Base-by-base conservation (phyloP, 2,888 invertebrate species). In the Camptogramma bilineatum region DNA sequence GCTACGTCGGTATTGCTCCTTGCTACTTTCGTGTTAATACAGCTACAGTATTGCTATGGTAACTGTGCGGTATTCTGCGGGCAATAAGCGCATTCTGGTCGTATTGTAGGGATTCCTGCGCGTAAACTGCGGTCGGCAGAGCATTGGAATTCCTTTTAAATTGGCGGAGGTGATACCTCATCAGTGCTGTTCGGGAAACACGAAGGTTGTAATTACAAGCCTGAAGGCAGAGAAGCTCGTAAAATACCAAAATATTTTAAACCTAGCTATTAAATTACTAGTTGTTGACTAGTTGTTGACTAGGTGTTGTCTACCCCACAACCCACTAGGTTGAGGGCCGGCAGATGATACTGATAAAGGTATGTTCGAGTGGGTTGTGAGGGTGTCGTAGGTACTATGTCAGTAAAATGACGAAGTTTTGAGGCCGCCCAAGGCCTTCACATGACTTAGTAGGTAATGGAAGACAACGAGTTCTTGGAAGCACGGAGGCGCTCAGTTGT, bases 41-140 rank as follows among this genome's bases (percentile, higher is more conserved):
- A 16, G n/a, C 16, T 16, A 16, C 4, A 42, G 16, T 42, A 16
- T 42, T 34, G 3, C 13, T 10, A 13, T 39, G 34, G 5, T 5
- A 13, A 39, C 4, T 39, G 13, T 39, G 34, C 4, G 2, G 1
- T 44, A 44, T 44, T 16, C 16, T 44, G 44, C 44, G 44, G 17
- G 16, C 16, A 44, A 44, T 44, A 44, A 44, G 48, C 48, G 48
- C 48, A 19, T 21, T 19, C 48, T 17, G 48, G 2, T 48, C 13
- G 48, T 44, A 44, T 17, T 44, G 44, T 44, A 44, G 44, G 44
- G 44, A 44, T 44, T 17, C 44, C 44, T 44, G 44, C 16, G 44
- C 44, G 44, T 13, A 44, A 17, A 16, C 44, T 44, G 44, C 17
- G 44, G 44, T 44, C 44, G 44, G 44, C 34, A 34, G 44, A 1